Base-by-base conservation (phyloP, 1,140 invertebrate genomes). In the Apocrypta bakeri region DNA sequence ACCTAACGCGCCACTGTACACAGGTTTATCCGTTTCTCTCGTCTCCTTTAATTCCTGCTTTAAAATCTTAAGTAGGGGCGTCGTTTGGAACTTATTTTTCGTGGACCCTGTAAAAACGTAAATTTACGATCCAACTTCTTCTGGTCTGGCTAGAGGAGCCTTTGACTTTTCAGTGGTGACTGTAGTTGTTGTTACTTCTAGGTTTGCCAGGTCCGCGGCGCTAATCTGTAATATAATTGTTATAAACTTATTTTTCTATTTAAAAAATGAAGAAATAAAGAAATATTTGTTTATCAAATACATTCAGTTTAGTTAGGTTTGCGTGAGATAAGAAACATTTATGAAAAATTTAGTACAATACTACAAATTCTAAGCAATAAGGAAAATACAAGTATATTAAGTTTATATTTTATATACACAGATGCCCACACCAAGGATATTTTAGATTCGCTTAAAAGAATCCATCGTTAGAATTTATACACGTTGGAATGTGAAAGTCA, bases 141-240 rank as follows among this genome's bases (percentile, higher is more conserved):
- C 91, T 68, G 91, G 88, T 88, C 90, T 90, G 31, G 91, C 88
- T 81, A 92, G 86, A 31, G 91, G 90, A 63, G 90, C 90, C 84
- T 92, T 92, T 1, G 91, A 90, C 64, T 90, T 92, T 86, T 92
- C 91, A 11, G 90, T 92, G 63, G 91, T 91, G 11, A 92, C 90
- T n/a, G 90, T 92, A n/a, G 90, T 92, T 31, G 90, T 92, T 48
- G 91, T 90, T 8, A 92, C 89, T 79, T 92, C 90, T 77, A 92
- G 85, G 71, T 92, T 92, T 40, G 88, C 90, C 83, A 92, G 87
- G 85, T 92, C 91, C 24, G 91, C 89, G 33, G 90, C 89, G 83
- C 88, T 92, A 91, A 92, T 91, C 91, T 92, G 87, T 48, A 89
- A 86, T 84, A 73, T 48, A 72, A 79, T 71, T 71, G 17, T 71